Evolutionary conservation across 2,797 vertebrate species (phyloP), one percentile per base, ranked within the genome.

Genomic region (Gila robusta): DNA sequence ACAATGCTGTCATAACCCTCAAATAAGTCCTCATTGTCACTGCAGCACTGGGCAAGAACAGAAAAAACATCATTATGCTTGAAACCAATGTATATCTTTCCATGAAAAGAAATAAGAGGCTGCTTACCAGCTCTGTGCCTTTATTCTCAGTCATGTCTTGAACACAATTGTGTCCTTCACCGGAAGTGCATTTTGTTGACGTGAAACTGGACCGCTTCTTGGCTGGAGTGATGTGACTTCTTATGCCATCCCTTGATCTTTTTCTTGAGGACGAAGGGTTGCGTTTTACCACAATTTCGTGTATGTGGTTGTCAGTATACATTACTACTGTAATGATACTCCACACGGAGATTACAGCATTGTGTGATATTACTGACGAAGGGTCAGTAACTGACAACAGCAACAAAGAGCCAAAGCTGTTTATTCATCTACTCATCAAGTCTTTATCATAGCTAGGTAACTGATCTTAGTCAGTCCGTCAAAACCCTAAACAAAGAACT

Each of bases 11-110:
- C 97, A 59, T 96, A 97, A 87, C 95, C 96, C 0, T 95, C 97
- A 82, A 99, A 99, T 69, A 99, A 84, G 79, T 99, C 98, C 84
- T 98, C 98, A 10, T 94, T 94, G 1, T 96, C 96, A 2, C 95
- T 94, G 91, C 89, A 95, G 81, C 76, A 93, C 98, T 99, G 92
- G 5, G 90, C 59, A 78, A 82, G 32, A 21, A 8, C 5, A 83
- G 12, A 74, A 71, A 16, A 72, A 14, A 16, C 23, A 39, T 14
- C 52, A 11, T 0, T 2, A 72, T 44, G 54, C 0, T 23, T 35
- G 37, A 21, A 76, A 26, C 23, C 67, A 56, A 67, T 0, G 6
- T 16, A 32, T 35, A 35, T 28, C 2, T 52, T 64, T 54, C 4
- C 26, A 14, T 41, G 8, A 23, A 41, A 41, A 41, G 28, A 19